phyloP scores from a whole-genome alignment of 2,113 vertebrate species.

The Galbula dea region DNA sequence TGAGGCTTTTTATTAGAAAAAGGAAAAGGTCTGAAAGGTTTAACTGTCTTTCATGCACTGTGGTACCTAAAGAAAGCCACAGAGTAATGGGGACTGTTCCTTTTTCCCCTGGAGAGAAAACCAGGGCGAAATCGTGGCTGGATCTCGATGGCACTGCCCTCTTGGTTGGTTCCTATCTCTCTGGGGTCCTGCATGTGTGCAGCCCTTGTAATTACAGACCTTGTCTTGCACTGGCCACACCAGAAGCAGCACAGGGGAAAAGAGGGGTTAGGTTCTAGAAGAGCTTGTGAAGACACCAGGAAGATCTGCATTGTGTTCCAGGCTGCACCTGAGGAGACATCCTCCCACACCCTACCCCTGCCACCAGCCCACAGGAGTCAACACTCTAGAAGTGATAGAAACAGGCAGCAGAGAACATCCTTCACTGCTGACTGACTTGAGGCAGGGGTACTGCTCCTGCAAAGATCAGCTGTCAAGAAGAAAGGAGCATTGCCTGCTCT shows the following conservation, averaged over 20 bases:
- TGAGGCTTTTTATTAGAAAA: constrained; percentile 39
- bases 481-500: not conserved
- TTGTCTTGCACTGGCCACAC: not conserved
- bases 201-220: not conserved
- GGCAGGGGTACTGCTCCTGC: not conserved
- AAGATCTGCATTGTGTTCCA: not conserved
- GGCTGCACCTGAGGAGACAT: not conserved
- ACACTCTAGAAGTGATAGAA: not conserved
- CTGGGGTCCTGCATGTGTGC: not conserved
- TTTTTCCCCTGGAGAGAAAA: not conserved
- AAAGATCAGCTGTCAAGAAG: not conserved
- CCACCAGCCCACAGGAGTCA: not conserved
- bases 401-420: not conserved
- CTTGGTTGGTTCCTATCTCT: not conserved
- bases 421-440: not conserved
- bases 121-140: not conserved
- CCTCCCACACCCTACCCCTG: not conserved
- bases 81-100: not conserved
- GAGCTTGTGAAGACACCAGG: not conserved
- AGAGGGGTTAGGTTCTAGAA: not conserved
- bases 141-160: not conserved
- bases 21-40: not conserved
- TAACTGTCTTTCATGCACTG: not conserved
- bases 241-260: not conserved
- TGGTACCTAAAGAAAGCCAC: not conserved